Evolutionary conservation across 2,888 invertebrate species (phyloP).

Genomic region (Trichacis sp.): DNA sequence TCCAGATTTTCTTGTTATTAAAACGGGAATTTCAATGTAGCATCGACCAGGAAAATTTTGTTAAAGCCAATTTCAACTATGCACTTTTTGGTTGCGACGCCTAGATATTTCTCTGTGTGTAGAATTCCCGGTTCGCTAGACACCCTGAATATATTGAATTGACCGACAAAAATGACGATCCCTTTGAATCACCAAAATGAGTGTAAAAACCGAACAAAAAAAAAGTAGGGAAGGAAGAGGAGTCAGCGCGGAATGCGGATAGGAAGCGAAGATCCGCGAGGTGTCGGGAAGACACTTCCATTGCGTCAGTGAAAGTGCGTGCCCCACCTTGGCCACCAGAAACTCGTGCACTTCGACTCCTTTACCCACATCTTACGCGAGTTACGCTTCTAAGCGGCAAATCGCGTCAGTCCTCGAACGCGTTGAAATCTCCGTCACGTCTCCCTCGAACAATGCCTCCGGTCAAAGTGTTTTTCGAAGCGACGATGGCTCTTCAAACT

Average conservation of each 20-base stretch:
- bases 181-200: too few relatives aligned
- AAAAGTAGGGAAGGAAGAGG: not conserved
- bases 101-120: too few relatives aligned
- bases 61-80: too few relatives aligned
- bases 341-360: conserved; percentile 21
- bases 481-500: not conserved
- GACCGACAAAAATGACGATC: too few relatives aligned
- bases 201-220: not conserved
- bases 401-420: conserved; percentile 20
- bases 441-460: not conserved
- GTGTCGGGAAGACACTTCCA: conserved; percentile 17
- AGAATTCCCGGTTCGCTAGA: too few relatives aligned
- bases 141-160: too few relatives aligned
- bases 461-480: too few relatives aligned
- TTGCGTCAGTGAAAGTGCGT: conserved; percentile 35
- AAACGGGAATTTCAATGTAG: too few relatives aligned
- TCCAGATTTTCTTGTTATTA: too few relatives aligned
- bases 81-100: too few relatives aligned
- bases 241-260: conserved; percentile 15
- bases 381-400: conserved; percentile 16
- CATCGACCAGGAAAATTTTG: too few relatives aligned
- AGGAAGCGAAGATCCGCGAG: conserved; percentile 16
- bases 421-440: not conserved
- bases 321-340: conserved; percentile 35
- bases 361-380: too few relatives aligned